Evolutionary conservation across 2,888 invertebrate species (phyloP), one percentile per base, ranked within the genome.

Genomic region (Drosophila rellima): DNA sequence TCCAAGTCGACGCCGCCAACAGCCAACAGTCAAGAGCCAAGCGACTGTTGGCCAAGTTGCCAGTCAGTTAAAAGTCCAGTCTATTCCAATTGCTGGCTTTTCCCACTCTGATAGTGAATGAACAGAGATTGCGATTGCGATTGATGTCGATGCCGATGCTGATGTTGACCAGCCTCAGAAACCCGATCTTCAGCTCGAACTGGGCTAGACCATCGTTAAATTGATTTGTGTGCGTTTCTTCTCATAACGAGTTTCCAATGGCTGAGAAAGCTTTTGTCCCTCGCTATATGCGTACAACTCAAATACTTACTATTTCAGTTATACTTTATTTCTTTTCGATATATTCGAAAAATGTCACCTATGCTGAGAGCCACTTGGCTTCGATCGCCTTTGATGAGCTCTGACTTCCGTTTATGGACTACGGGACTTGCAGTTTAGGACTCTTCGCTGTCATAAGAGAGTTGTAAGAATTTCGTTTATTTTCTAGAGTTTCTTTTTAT

Each of bases 141-240:
- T 64, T 59, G 44, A 61, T 66, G 62, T 60, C 51, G 52, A n/a
- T 18, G 35, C 5, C 1, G 18, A 11, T 40, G 40, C 2, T 29
- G 57, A 60, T 50, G 60, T 57, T 61, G 64, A 15, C 50, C 63
- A 60, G 51, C 45, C 39, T 54, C 57, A 35, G 42, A 48, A 59
- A 70, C 73, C 57, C 54, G 83, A 60, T 60, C 66, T 54, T 40
- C 45, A 52, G 55, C 59, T 40, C n/a, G 77, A 85, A 88, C 90
- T 84, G 83, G 90, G 90, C 84, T 85, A 88, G 76, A 52, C 57
- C 75, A 78, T 88, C 90, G 89, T 85, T 90, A 90, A 86, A 90
- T 88, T 85, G 85, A 85, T 85, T 85, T 85, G 85, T 85, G 89
- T 88, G 79, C 78, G 74, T 59, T 13, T 42, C 29, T 42, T 6